phyloP scores from a whole-genome alignment of 2,113 vertebrate species.

The Sinocyclocheilus rhinocerous region DNA sequence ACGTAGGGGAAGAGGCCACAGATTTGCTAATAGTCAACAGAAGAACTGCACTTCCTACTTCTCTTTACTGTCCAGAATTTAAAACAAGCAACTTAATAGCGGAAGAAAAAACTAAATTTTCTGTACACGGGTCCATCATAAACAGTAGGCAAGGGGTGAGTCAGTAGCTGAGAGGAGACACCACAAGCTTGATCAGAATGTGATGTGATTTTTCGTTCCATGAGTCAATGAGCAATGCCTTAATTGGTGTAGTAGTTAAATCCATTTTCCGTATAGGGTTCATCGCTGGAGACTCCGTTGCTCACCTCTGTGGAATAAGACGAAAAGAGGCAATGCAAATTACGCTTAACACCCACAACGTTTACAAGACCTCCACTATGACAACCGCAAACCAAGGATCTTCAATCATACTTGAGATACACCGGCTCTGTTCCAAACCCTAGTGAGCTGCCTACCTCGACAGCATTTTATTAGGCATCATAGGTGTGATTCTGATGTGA shows the following conservation, averaged over 20 bases:
- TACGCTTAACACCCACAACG: neutral
- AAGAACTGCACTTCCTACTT: neutral
- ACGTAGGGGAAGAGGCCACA: constrained; percentile 55
- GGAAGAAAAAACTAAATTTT: constrained; percentile 2
- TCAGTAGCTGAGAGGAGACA: constrained; percentile 24
- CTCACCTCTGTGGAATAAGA: constrained; percentile 83
- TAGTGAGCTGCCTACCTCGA: neutral
- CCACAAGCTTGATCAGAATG: neutral
- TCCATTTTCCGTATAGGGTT: constrained; percentile 82
- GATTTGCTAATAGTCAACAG: constrained; percentile 50
- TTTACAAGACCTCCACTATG: neutral
- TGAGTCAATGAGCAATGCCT: constrained; percentile 67
- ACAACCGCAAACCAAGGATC: neutral
- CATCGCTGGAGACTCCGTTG: constrained; percentile 81
- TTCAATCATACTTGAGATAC: neutral
- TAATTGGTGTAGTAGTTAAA: constrained; percentile 81
- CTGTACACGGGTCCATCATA: constrained; percentile 26
- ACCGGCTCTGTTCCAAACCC: neutral
- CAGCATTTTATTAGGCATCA: neutral
- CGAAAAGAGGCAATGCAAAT: constrained; percentile 23
- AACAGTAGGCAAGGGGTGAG: neutral
- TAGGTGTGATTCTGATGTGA: neutral
- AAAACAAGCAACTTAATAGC: constrained; percentile 24
- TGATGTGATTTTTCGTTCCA: neutral
- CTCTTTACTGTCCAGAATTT: neutral